Base-by-base conservation (phyloP, 2,888 invertebrate genomes). In the Euclidia mi region DNA sequence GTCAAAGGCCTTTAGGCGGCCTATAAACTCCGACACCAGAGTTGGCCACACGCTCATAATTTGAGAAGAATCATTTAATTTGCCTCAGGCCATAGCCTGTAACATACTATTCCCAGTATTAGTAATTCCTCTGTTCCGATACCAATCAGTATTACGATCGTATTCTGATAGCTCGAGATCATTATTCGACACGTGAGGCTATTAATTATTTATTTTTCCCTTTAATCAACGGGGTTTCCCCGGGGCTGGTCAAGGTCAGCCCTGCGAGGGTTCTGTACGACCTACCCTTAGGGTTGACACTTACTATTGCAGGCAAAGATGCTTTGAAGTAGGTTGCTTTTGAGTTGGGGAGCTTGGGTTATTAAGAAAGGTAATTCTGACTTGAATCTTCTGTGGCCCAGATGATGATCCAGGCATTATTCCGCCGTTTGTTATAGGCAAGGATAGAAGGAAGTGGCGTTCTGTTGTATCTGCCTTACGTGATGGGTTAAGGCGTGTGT, bases 121-220 rank as follows among this genome's bases (percentile, higher is more conserved):
- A 32, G n/a, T 32, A 2, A 51, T 38, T 40, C 45, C 10, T 35
- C 14, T 34, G 12, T 37, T 18, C 2, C 15, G 3, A 37, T n/a
- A 35, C 47, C 35, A 55, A 48, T 55, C 38, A 48, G 17, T 17
- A 15, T 20, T 18, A 43, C 11, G 15, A 7, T 37, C 34, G 14
- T 15, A 11, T 2, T n/a, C n/a, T 34, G 25, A 35, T 41, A 41
- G 11, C 4, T 15, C 3, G 17, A 28, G 38, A 11, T 28, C 43
- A 40, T 49, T 48, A 55, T 43, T 10, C 10, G 42, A 37, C 42
- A 48, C 47, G 43, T 55, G 43, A 41, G 45, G 2, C 38, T 25
- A 38, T 28, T 35, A 48, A 46, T 46, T 56, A 68, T 71, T 60
- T 68, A 71, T 65, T 68, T 68, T 75, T 61, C 71, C 40, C 53